phyloP scores from a whole-genome alignment of 2,113 vertebrate species.

The Boleophthalmus pectinirostris region DNA sequence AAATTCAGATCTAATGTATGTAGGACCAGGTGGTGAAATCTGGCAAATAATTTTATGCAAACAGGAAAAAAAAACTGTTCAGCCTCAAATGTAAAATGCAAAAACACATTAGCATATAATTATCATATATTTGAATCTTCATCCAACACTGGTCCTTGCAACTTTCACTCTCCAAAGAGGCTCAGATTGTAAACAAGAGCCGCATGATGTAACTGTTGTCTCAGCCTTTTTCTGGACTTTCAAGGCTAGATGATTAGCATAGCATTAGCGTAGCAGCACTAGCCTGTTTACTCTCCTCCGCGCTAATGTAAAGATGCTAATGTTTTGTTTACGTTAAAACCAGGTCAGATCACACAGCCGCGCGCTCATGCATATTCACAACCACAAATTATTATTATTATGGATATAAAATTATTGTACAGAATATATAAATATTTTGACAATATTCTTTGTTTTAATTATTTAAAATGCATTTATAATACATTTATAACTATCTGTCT shows the following conservation, averaged over 20 bases:
- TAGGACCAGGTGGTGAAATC: too few species aligned
- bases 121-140: too few species aligned
- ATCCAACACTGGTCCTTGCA: background rate
- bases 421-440: too few species aligned
- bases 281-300: background rate
- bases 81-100: background rate
- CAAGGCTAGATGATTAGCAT: background rate
- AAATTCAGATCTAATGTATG: too few species aligned
- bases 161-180: background rate
- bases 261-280: background rate
- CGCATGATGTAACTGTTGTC: background rate
- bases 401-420: background rate
- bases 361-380: background rate
- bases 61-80: too few species aligned
- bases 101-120: background rate
- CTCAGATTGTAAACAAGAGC: background rate
- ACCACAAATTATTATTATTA: background rate
- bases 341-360: background rate
- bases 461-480: too few species aligned
- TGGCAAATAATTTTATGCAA: too few species aligned
- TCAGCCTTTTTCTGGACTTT: background rate
- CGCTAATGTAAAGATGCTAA: background rate
- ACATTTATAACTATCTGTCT: too few species aligned
- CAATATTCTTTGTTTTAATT: too few species aligned
- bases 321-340: constrained; percentile 2